These are phyloP conservation scores for Bombus sibiricus DNA, from an alignment of 1,140 invertebrate genomes.

Conservation along the genomic window DNA sequence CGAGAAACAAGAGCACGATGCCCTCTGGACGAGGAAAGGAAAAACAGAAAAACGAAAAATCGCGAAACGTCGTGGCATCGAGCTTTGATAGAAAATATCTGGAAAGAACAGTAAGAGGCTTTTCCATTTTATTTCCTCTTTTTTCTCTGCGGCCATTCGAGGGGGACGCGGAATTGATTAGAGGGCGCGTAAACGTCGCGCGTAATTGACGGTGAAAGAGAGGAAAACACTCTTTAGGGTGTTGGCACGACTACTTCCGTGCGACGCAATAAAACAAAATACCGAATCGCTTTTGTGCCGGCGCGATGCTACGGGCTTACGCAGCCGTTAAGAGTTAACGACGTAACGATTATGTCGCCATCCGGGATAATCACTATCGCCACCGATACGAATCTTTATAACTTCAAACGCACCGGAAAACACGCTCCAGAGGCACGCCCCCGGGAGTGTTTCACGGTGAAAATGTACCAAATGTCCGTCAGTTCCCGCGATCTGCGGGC, in stretches of 20 bases:
- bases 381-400: slow-evolving; percentile 79
- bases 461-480: background rate
- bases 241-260: slow-evolving; percentile 50
- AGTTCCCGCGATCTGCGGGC: background rate
- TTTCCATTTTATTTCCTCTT: background rate
- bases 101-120: slow-evolving; percentile 20
- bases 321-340: slow-evolving; percentile 78
- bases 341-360: slow-evolving; percentile 79
- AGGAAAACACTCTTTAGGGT: slow-evolving; percentile 46
- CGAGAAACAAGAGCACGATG: background rate
- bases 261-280: slow-evolving; percentile 66
- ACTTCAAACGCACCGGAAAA: slow-evolving; percentile 71
- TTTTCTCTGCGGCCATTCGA: background rate
- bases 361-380: slow-evolving; percentile 79
- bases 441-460: background rate
- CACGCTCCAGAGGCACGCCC: background rate
- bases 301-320: slow-evolving; percentile 51
- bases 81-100: slow-evolving; percentile 37
- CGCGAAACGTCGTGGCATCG: background rate
- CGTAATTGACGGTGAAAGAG: slow-evolving; percentile 27
- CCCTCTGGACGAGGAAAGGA: background rate
- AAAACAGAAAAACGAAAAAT: background rate
- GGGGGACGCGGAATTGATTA: slow-evolving; percentile 54
- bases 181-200: slow-evolving; percentile 30
- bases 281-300: slow-evolving; percentile 34